phyloP scores from a whole-genome alignment of 1,140 invertebrate species.

The Dreissena rostriformis region DNA sequence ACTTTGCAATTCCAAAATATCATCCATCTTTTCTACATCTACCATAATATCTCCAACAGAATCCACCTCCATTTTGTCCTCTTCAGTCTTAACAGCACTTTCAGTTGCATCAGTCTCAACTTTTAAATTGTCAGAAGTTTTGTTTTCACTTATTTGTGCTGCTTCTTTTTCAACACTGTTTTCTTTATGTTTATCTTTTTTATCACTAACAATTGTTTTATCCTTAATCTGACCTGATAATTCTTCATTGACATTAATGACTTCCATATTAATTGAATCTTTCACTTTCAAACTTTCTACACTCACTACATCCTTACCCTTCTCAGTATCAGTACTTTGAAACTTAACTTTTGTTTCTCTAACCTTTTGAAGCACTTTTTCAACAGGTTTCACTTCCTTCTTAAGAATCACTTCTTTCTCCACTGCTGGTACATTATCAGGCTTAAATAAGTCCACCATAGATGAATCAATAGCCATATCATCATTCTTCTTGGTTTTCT shows the following conservation, averaged over 20 bases:
- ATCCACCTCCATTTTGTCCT: neutral
- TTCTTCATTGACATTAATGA: slow-evolving; percentile 11
- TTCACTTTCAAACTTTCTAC: neutral
- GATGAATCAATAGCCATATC: slow-evolving; percentile 42
- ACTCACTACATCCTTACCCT: neutral
- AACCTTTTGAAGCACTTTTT: neutral
- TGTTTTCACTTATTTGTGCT: neutral
- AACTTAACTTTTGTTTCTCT: slow-evolving; percentile 15
- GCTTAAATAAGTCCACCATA: slow-evolving; percentile 51
- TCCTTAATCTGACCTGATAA: neutral
- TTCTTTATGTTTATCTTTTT: neutral
- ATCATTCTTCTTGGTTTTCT: slow-evolving; percentile 53
- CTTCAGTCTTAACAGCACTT: slow-evolving; percentile 16
- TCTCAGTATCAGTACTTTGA: neutral
- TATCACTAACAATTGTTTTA: neutral
- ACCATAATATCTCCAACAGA: neutral
- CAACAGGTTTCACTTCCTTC: neutral
- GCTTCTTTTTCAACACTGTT: neutral
- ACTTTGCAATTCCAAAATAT: neutral
- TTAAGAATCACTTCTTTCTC: slow-evolving; percentile 19
- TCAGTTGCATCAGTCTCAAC: neutral
- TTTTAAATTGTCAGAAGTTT: slow-evolving; percentile 1
- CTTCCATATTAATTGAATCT: neutral
- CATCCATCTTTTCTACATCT: neutral
- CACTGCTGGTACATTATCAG: slow-evolving; percentile 39